Evolutionary conservation across 2,888 invertebrate species (phyloP).

Genomic region (Deroplatys truncata): DNA sequence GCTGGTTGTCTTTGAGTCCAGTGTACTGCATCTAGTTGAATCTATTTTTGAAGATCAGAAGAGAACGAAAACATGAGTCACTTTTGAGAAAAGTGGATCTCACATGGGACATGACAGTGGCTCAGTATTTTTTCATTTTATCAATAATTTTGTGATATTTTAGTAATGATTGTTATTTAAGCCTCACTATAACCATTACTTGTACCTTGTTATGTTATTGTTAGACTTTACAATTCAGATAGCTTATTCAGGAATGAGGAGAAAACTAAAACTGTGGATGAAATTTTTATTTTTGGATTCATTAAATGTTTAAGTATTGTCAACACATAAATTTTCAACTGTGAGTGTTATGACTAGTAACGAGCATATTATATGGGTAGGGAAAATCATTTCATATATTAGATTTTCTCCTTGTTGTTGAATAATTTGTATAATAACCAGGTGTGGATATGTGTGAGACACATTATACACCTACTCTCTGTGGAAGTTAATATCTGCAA

Average conservation of each 20-base stretch:
- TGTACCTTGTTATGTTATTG: slow-evolving; percentile 40
- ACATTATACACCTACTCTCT: slow-evolving; percentile 25
- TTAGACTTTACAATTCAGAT: slow-evolving; percentile 48
- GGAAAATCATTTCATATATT: slow-evolving; percentile 14
- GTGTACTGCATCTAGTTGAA: slow-evolving; percentile 32
- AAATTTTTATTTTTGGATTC: slow-evolving; percentile 47
- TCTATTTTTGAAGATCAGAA: slow-evolving; percentile 33
- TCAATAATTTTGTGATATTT: slow-evolving; percentile 54
- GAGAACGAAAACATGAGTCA: slow-evolving; percentile 31
- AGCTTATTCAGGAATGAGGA: slow-evolving; percentile 46
- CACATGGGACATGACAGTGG: slow-evolving; percentile 44
- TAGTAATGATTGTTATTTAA: slow-evolving; percentile 54
- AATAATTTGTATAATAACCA: slow-evolving; percentile 36
- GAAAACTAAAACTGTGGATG: slow-evolving; percentile 40
- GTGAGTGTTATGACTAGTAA: slow-evolving; percentile 1
- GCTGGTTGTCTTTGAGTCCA: slow-evolving; percentile 33
- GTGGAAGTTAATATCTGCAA: slow-evolving; percentile 31
- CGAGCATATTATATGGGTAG: neutral
- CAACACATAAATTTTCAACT: neutral
- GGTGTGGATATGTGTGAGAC: slow-evolving; percentile 30
- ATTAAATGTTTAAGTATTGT: slow-evolving; percentile 40
- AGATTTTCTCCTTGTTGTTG: slow-evolving; percentile 46
- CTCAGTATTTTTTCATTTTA: slow-evolving; percentile 52
- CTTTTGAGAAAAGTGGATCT: slow-evolving; percentile 33
- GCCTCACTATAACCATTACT: slow-evolving; percentile 47